phyloP scores from a whole-genome alignment of 2,113 vertebrate genomes.

The Prietella phreatophila region DNA sequence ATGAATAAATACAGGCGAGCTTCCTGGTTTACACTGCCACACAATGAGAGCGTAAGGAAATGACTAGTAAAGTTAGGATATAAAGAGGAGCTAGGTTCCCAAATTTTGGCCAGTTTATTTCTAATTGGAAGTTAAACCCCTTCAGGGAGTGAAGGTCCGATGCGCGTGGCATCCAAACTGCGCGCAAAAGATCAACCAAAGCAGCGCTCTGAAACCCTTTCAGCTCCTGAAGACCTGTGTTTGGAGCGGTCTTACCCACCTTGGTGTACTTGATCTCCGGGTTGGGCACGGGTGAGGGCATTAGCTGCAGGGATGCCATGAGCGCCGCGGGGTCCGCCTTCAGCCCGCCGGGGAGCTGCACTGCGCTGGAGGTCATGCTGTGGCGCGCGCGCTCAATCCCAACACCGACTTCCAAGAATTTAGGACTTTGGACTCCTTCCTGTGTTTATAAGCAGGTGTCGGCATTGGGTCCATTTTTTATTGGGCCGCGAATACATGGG shows the following conservation, averaged over 20 bases:
- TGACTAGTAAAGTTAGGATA: not conserved
- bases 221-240: not conserved
- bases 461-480: constrained; percentile 81
- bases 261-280: constrained; percentile 96
- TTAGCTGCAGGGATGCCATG: constrained; percentile 93
- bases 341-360: constrained; percentile 89
- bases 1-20: not conserved
- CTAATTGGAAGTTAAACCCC: not conserved
- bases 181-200: not conserved
- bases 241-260: constrained; percentile 73
- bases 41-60: not conserved
- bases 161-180: not conserved
- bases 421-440: constrained; percentile 76
- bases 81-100: too few relatives aligned
- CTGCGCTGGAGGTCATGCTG: constrained; percentile 94
- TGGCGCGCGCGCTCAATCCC: constrained; percentile 44
- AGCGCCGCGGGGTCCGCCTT: constrained; percentile 92
- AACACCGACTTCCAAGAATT: constrained; percentile 9
- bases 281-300: constrained; percentile 91
- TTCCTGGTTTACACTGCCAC: not conserved
- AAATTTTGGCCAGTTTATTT: not conserved
- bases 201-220: not conserved
- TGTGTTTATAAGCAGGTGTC: constrained; percentile 98
- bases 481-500: constrained; percentile 85
- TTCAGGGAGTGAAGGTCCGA: not conserved